Evolutionary conservation across 2,797 vertebrate species (phyloP).

Genomic region (Falco cherrug): DNA sequence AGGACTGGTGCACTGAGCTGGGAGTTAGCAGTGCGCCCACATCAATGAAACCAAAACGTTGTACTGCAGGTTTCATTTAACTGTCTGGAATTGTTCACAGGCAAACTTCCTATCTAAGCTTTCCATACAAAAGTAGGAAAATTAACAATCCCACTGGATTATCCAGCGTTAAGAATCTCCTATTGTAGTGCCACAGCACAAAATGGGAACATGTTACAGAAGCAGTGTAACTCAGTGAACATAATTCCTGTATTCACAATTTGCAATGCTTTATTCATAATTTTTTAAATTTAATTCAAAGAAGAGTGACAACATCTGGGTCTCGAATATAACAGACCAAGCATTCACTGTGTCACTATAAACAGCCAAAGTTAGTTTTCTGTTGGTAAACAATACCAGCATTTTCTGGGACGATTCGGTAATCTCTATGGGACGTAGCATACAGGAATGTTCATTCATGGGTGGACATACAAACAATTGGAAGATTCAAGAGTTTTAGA

Average conservation of each 20-base stretch:
- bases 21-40: background rate
- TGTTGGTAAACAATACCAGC: constrained; percentile 80
- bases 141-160: background rate
- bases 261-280: background rate
- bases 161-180: background rate
- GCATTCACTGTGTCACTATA: constrained; percentile 1
- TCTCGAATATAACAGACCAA: background rate
- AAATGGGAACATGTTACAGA: background rate
- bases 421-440: constrained; percentile 70
- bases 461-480: constrained; percentile 74
- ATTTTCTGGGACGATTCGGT: constrained; percentile 79
- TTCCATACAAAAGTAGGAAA: background rate
- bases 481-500: constrained; percentile 64
- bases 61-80: background rate
- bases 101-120: background rate
- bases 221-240: background rate
- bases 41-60: background rate
- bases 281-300: constrained; percentile 9
- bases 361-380: constrained; percentile 52
- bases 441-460: constrained; percentile 76
- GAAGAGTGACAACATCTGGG: background rate
- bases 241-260: background rate
- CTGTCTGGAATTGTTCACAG: background rate
- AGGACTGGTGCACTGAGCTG: background rate
- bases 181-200: background rate